Evolutionary conservation across 2,113 vertebrate genomes (phyloP).

Genomic region (Corydoras sp.): DNA sequence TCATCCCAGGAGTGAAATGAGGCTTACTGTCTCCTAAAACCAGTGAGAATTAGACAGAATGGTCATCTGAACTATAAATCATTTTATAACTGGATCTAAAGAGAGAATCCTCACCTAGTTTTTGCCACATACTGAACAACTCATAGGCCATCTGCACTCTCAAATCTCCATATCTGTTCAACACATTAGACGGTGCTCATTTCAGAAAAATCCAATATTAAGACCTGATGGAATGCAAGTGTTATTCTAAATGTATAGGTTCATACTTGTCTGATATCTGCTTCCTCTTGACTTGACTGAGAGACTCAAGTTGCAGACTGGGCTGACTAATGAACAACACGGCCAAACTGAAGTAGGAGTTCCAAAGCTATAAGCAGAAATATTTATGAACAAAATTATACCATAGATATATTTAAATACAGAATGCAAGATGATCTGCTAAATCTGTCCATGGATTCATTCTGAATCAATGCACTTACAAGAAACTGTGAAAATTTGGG

Average conservation of each 20-base stretch:
- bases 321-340: constrained; percentile 98
- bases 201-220: too few relatives aligned
- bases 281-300: constrained; percentile 85
- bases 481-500: too few relatives aligned
- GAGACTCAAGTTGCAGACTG: constrained; percentile 87
- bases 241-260: neutral
- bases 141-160: constrained; percentile 85
- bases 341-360: constrained; percentile 94
- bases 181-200: neutral
- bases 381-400: too few relatives aligned
- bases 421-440: too few relatives aligned
- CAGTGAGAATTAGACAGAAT: neutral
- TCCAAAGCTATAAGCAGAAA: constrained; percentile 79
- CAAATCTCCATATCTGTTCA: constrained; percentile 77
- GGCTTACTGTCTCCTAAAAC: constrained; percentile 90
- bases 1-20: constrained; percentile 97
- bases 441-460: too few relatives aligned
- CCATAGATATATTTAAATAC: too few relatives aligned
- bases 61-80: too few relatives aligned
- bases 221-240: too few relatives aligned
- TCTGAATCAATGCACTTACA: too few relatives aligned
- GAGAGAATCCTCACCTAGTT: constrained; percentile 46
- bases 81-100: too few relatives aligned
- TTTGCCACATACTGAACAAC: constrained; percentile 87
- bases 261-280: constrained; percentile 89